A percentile compares a stretch with the other conserved stretches of the same genome.
These are phyloP conservation scores for Anaspis maculata DNA, from an alignment of 2,888 invertebrate species.

Conservation along the genomic window DNA sequence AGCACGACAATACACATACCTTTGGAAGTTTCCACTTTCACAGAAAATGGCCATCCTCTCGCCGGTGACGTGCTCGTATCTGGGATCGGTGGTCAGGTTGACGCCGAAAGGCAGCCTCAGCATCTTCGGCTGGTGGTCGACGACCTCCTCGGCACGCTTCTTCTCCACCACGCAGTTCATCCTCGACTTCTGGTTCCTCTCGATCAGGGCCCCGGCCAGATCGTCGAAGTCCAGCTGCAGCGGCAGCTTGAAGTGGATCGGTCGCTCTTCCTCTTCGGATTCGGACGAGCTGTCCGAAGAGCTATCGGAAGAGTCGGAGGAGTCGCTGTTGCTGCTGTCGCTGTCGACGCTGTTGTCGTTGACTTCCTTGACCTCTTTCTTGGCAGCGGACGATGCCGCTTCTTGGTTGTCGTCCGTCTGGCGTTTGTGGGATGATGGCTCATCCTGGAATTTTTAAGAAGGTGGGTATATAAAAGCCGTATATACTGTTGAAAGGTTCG, in stretches of 20 bases:
- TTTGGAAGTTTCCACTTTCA: constrained; percentile 68
- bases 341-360: constrained; percentile 36
- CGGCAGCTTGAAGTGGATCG: constrained; percentile 65
- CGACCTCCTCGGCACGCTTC: constrained; percentile 73
- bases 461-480: too few relatives aligned
- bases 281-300: constrained; percentile 37
- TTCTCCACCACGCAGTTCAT: constrained; percentile 89
- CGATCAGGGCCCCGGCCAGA: constrained; percentile 64
- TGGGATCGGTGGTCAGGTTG: constrained; percentile 62
- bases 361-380: constrained; percentile 25
- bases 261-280: constrained; percentile 46
- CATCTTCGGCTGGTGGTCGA: constrained; percentile 63
- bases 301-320: constrained; percentile 15
- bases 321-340: constrained; percentile 17
- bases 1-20: constrained; percentile 31
- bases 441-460: constrained; percentile 23
- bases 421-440: too few relatives aligned
- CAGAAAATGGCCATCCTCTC: constrained; percentile 84
- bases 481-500: too few relatives aligned
- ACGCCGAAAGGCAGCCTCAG: constrained; percentile 57
- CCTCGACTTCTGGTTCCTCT: constrained; percentile 66
- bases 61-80: constrained; percentile 65
- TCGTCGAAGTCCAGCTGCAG: constrained; percentile 78
- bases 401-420: constrained; percentile 20
- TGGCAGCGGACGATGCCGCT: constrained; percentile 15